Evolutionary conservation across 2,113 vertebrate species (phyloP).

Genomic region (Onychorhynchus coronatus): DNA sequence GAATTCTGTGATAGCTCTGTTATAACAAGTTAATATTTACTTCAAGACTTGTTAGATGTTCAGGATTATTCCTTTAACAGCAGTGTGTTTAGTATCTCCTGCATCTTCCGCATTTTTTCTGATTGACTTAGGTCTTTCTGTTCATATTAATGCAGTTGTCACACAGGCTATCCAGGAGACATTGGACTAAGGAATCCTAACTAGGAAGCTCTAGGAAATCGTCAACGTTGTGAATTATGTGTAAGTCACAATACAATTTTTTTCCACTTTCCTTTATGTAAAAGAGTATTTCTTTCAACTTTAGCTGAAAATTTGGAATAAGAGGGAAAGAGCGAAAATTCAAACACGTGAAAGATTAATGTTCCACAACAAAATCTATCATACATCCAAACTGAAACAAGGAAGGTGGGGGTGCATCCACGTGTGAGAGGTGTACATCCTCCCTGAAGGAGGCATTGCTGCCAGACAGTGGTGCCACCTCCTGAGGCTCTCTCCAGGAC

Average conservation of each 20-base stretch:
- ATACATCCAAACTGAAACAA: background rate
- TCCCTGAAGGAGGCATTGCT: background rate
- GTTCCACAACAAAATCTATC: background rate
- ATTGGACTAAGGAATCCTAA: background rate
- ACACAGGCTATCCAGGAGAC: background rate
- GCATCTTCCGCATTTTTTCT: background rate
- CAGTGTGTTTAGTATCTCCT: background rate
- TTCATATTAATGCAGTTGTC: background rate
- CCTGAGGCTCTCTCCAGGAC: background rate
- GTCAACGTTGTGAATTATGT: background rate
- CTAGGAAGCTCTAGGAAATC: background rate
- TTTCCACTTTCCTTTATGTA: background rate
- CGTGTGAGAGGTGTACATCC: rapidly evolving
- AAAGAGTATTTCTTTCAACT: background rate
- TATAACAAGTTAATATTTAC: background rate
- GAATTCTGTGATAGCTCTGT: background rate
- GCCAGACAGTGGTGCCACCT: background rate
- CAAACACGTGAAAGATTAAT: background rate
- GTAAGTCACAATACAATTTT: background rate
- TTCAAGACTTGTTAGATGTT: background rate
- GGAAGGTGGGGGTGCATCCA: background rate
- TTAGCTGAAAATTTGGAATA: background rate
- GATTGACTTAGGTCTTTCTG: background rate
- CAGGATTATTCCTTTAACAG: background rate
- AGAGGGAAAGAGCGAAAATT: background rate